Evolutionary conservation across 2,797 vertebrate species (phyloP), one percentile per base, ranked within the genome.

Genomic region (Characodon lateralis): DNA sequence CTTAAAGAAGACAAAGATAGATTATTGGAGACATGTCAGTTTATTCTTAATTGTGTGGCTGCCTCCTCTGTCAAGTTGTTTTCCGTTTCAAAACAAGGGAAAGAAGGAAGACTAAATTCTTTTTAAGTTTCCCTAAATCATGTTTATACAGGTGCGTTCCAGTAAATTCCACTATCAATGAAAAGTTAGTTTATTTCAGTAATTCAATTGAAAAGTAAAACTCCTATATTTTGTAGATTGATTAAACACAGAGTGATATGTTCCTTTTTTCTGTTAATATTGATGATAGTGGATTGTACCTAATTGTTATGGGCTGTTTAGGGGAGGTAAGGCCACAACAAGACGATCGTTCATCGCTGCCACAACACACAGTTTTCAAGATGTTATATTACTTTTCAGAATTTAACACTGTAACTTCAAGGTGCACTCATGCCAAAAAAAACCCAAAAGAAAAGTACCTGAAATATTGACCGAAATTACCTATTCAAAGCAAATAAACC

Each of bases 1-100:
- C 1, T 35, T 16, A 79, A 35, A 80, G 77, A 31, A 73, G 50
- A 87, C 69, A 81, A 83, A 79, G 87, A 87, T 87, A 56, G 85
- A 88, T 84, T 83, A 53, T 72, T 43, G 6, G 77, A 75, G 78
- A 76, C 81, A 43, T 68, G 53, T 81, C 28, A 1, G 53, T 16
- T 68, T 70, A 66, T 68, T 79, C 85, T 81, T 70, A 86, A 78
- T 79, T 83, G 84, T 18, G 8, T 71, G 61, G 50, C 78, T 78
- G 65, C 74, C 78, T 75, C 65, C 68, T 59, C 72, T 66, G 35
- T 73, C 24, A 14, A 71, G 39, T n/a, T 72, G 24, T 84, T 82
- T 85, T 84, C 77, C 71, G 48, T 39, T 72, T 83, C 16, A 8
- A 13, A 41, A 74, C 50, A 31, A 65, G 74, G 43, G 56, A 28